Evolutionary conservation across 2,797 vertebrate species (phyloP).

Genomic region (Pempheris klunzingeri): DNA sequence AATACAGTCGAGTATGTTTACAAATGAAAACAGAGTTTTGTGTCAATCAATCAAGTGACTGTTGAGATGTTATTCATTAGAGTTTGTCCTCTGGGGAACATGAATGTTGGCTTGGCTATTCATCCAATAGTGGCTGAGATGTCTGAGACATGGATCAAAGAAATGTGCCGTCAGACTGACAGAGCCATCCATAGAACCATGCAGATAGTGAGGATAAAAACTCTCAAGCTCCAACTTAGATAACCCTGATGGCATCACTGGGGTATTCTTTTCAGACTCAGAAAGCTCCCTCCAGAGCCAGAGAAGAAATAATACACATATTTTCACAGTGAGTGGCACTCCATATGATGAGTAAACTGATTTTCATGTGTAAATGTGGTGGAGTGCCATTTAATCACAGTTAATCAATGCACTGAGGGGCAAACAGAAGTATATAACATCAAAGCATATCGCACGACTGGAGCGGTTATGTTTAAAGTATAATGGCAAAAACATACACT

Average conservation of each 20-base stretch:
- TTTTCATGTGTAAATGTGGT: background rate
- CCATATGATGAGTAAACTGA: background rate
- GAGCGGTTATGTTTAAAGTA: constrained; percentile 14
- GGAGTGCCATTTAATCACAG: background rate
- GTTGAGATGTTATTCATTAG: background rate
- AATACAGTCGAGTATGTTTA: too few relatives aligned
- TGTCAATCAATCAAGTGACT: background rate
- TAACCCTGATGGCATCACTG: background rate
- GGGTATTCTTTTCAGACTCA: background rate
- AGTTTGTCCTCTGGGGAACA: background rate
- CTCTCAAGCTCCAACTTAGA: background rate
- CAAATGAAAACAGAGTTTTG: too few relatives aligned
- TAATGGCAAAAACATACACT: background rate
- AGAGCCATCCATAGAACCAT: background rate
- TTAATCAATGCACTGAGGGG: background rate
- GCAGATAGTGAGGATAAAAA: background rate
- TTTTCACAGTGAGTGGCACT: background rate
- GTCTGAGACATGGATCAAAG: background rate
- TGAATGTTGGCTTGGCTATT: background rate
- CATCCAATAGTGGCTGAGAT: background rate
- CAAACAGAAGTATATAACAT: background rate
- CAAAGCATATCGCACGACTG: constrained; percentile 5
- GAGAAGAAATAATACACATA: background rate
- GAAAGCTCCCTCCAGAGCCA: background rate
- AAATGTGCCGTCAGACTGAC: background rate